These are phyloP conservation scores for Cyprinus carpio DNA, from an alignment of 2,113 vertebrate genomes.

Conservation along the genomic window DNA sequence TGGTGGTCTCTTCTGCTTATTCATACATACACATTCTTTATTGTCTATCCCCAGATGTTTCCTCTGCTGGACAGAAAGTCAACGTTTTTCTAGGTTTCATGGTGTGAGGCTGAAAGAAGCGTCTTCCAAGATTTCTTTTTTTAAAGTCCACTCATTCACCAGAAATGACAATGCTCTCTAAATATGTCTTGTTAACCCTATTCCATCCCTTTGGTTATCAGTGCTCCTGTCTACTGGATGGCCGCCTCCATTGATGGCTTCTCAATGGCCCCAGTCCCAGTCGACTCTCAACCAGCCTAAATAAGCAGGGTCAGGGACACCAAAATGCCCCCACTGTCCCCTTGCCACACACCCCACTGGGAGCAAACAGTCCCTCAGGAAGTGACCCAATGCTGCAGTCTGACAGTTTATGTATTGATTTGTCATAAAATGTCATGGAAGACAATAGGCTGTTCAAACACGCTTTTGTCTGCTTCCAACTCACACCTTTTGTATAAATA, in stretches of 20 bases:
- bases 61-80: slow-evolving; percentile 58
- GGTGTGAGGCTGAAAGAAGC: slow-evolving; percentile 58
- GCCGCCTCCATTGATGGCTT: slow-evolving; percentile 74
- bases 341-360: slow-evolving; percentile 63
- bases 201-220: slow-evolving; percentile 67
- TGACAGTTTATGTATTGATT: slow-evolving; percentile 56
- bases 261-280: slow-evolving; percentile 64
- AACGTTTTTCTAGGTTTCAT: slow-evolving; percentile 64
- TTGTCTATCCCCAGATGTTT: slow-evolving; percentile 64
- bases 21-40: slow-evolving; percentile 48
- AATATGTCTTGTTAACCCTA: slow-evolving; percentile 72
- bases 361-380: slow-evolving; percentile 57
- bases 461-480: background rate
- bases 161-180: slow-evolving; percentile 71
- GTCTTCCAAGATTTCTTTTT: slow-evolving; percentile 54
- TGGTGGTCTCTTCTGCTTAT: slow-evolving; percentile 1
- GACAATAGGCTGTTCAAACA: slow-evolving; percentile 42
- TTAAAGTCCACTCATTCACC: slow-evolving; percentile 60
- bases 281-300: slow-evolving; percentile 63
- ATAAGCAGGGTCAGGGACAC: slow-evolving; percentile 70
- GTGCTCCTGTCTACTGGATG: slow-evolving; percentile 70
- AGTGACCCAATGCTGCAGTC: slow-evolving; percentile 51
- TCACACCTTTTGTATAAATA: slow-evolving; percentile 4
- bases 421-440: slow-evolving; percentile 49
- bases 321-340: slow-evolving; percentile 63